Conservation (phyloP, 2,113 vertebrate genomes). For the Laticauda colubrina region DNA sequence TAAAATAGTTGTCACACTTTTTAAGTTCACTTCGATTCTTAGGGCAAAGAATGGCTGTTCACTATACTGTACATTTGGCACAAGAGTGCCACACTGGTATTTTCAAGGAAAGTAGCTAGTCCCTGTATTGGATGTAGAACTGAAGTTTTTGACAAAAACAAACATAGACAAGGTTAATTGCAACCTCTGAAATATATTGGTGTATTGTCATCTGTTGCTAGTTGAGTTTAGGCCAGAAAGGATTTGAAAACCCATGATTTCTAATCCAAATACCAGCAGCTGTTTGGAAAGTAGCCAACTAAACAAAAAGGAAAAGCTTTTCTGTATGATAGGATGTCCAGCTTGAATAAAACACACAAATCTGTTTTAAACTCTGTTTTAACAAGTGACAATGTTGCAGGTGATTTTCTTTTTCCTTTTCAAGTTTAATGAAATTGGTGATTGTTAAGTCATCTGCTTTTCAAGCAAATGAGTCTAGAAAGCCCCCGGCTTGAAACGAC, state of each 20-base stretch:
- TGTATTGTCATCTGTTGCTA: conserved; percentile 55
- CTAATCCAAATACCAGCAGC: conserved; percentile 60
- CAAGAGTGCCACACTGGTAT: conserved; percentile 17
- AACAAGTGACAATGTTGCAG: conserved; percentile 72
- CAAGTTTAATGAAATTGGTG: conserved; percentile 67
- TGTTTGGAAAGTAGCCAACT: conserved; percentile 43
- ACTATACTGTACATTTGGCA: conserved; percentile 9
- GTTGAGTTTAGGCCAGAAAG: conserved; percentile 59
- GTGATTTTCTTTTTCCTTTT: conserved; percentile 61
- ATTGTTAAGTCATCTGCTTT: conserved; percentile 74
- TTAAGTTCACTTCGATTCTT: background rate
- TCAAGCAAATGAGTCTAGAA: conserved; percentile 64
- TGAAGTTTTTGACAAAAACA: conserved; percentile 53
- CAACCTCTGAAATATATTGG: conserved; percentile 55
- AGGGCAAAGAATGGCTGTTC: conserved; percentile 8
- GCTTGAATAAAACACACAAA: conserved; percentile 53
- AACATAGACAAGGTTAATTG: conserved; percentile 63
- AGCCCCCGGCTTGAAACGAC: conserved; percentile 68
- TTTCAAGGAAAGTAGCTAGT: conserved; percentile 39
- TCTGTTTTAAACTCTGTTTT: conserved; percentile 58
- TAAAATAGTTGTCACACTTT: background rate
- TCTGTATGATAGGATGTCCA: conserved; percentile 46
- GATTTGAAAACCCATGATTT: conserved; percentile 60
- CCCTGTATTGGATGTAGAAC: conserved; percentile 28
- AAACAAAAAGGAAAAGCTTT: conserved; percentile 41